These are phyloP conservation scores for Bambusicola thoracicus DNA, from an alignment of 2,113 vertebrate species.

Conservation along the genomic window DNA sequence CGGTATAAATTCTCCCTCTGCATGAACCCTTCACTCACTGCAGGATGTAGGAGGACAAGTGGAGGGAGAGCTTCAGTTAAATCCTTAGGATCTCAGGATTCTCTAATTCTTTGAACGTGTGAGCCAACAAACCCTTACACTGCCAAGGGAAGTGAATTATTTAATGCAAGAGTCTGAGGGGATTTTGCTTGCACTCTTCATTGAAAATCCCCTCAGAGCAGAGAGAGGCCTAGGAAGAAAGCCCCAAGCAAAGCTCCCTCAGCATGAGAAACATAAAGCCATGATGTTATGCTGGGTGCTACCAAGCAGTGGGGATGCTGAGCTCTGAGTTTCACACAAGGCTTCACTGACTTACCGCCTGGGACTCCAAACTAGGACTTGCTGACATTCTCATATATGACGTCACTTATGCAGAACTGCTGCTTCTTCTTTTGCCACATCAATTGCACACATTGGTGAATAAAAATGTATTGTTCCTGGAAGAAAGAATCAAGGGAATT, in stretches of 20 bases:
- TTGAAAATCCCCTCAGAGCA: background rate
- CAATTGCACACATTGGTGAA: conserved; percentile 94
- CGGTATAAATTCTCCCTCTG: background rate
- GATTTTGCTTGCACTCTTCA: background rate
- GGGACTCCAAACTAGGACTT: conserved; percentile 84
- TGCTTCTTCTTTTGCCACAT: conserved; percentile 97
- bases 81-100: background rate
- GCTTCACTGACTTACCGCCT: conserved; percentile 60
- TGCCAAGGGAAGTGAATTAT: accelerated
- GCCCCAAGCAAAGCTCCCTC: background rate
- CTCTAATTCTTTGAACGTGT: background rate
- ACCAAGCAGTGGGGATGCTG: accelerated
- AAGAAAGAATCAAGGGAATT: background rate
- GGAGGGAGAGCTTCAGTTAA: background rate
- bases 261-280: background rate
- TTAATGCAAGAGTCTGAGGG: accelerated
- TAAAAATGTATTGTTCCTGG: conserved; percentile 97
- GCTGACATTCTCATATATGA: conserved; percentile 95
- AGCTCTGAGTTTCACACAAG: accelerated
- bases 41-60: background rate
- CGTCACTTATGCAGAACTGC: conserved; percentile 89
- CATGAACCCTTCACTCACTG: background rate
- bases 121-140: background rate
- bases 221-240: background rate
- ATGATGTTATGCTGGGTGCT: accelerated